These are phyloP conservation scores for Saccostrea cuccullata DNA, from an alignment of 1,140 invertebrate genomes.

Conservation along the genomic window DNA sequence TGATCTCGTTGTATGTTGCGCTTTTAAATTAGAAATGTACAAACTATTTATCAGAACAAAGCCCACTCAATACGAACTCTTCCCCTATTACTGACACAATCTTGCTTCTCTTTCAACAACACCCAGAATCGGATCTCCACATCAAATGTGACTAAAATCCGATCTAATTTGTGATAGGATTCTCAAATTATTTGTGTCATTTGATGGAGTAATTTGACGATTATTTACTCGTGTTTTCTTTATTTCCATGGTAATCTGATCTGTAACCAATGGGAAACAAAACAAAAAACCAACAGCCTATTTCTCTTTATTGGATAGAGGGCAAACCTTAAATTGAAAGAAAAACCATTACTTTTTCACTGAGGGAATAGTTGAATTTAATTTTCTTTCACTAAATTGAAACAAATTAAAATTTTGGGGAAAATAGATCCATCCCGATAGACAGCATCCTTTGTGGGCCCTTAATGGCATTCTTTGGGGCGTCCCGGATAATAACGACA, in stretches of 20 bases:
- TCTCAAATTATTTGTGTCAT: conserved; percentile 36
- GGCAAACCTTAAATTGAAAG: background rate
- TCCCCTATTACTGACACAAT: background rate
- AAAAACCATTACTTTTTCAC: background rate
- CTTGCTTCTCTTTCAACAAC: background rate
- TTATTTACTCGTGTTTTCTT: conserved; percentile 7
- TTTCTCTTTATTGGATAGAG: background rate
- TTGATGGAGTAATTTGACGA: conserved; percentile 18
- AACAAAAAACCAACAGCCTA: background rate
- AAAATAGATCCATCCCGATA: background rate
- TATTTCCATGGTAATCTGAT: background rate
- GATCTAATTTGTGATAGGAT: conserved; percentile 3
- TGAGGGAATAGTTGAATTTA: background rate
- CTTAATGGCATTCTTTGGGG: background rate
- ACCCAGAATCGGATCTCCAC: background rate
- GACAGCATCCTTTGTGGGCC: background rate
- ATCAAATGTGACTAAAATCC: background rate
- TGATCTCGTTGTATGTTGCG: conserved; percentile 18
- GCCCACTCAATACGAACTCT: background rate
- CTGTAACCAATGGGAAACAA: background rate
- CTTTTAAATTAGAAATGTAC: background rate
- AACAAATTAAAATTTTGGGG: background rate
- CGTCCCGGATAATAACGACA: background rate
- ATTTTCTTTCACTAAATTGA: background rate
- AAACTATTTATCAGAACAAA: conserved; percentile 14